These are phyloP conservation scores for Papilio xuthus DNA, from an alignment of 1,140 invertebrate genomes.

Conservation along the genomic window DNA sequence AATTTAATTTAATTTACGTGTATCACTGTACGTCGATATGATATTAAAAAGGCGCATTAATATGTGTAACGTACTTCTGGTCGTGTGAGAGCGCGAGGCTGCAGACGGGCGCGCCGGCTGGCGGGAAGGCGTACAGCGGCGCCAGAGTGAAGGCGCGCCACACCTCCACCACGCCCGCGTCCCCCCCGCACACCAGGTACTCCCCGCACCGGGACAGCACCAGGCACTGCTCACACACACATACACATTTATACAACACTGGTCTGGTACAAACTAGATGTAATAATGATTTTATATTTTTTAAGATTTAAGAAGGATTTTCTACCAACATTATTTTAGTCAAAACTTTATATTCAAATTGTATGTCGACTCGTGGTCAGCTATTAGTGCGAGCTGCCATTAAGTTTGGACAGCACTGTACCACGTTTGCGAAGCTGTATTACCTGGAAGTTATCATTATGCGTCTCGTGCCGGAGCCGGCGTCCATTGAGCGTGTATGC, in stretches of 20 bases:
- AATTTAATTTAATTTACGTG: no score
- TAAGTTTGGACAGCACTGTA: no score
- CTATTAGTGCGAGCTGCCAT: no score
- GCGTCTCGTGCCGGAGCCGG: conserved; percentile 91
- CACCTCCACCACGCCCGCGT: conserved; percentile 98
- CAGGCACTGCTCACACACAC: conserved; percentile 87
- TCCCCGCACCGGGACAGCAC: conserved; percentile 98
- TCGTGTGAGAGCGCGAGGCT: conserved; percentile 97
- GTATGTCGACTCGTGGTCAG: no score
- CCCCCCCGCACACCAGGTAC: conserved; percentile 98
- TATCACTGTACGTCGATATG: no score
- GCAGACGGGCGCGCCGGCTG: conserved; percentile 95
- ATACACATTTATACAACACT: neutral
- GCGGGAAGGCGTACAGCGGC: conserved; percentile 97
- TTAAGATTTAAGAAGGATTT: no score
- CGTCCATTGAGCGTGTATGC: conserved; percentile 97
- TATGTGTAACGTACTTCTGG: conserved; percentile 91
- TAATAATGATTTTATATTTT: no score
- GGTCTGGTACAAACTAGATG: no score
- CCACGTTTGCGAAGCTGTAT: neutral
- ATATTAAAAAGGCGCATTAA: no score
- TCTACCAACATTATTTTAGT: no score
- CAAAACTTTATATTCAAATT: no score
- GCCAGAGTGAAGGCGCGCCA: conserved; percentile 99
- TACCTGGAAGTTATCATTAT: conserved; percentile 97